Base-by-base conservation (phyloP, 2,888 invertebrate genomes). In the Sinopyrophorus schimmeli region DNA sequence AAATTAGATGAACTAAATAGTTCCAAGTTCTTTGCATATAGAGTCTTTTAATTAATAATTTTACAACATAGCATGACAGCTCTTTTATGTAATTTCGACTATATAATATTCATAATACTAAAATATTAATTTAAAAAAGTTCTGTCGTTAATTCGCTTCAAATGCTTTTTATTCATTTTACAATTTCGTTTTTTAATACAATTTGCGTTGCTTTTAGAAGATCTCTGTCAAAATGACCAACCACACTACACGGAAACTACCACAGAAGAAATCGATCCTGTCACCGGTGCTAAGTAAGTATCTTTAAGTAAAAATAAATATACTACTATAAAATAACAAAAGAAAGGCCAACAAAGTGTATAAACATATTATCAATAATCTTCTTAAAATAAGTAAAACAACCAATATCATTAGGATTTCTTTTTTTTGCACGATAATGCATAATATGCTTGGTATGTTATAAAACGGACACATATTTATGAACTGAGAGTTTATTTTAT, bases 171-270 rank as follows among this genome's bases (percentile, higher is more conserved):
- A n/a, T n/a, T n/a, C n/a, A n/a, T n/a, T n/a, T n/a, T n/a, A n/a
- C n/a, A n/a, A n/a, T n/a, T n/a, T n/a, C n/a, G n/a, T 7, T 17
- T 10, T 21, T 17, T 16, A 28, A 15, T 39, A 20, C 18, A 6
- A 9, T n/a, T 18, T 24, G 18, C 26, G 14, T 42, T 37, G 50
- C 60, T 71, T 75, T 64, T 74, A 80, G 80, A 80, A 72, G 80
- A 80, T 70, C 78, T 80, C 72, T 78, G 80, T 68, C 80, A 79
- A 70, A 77, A 77, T 69, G 78, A 77, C 65, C 77, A 78, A 67
- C 78, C 78, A 51, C 76, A 78, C 56, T 77, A 72, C 65, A 73
- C 75, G 63, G 77, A 78, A 67, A 77, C 75, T 40, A 74, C 72
- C 48, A 74, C 72, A 54, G 74, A 74, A 59, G 77, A 78, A 60